These are phyloP conservation scores for Caenorhabditis sp. DNA, from an alignment of 2,888 invertebrate species.

Conservation along the genomic window DNA sequence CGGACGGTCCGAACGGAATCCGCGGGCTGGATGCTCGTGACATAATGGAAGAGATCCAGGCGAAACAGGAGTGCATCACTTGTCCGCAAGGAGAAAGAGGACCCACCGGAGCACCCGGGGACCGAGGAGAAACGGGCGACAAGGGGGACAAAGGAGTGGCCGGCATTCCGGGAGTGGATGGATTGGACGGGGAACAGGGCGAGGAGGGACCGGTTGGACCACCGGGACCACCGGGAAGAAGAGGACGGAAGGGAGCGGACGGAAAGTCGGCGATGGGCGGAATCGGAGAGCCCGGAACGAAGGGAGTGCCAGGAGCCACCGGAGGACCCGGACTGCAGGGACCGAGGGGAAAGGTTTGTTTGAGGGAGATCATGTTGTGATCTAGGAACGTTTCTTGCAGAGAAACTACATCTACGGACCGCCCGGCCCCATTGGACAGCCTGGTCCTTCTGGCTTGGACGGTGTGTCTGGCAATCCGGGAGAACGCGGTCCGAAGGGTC, in stretches of 20 bases:
- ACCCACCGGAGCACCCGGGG: slow-evolving; percentile 65
- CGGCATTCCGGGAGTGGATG: slow-evolving; percentile 55
- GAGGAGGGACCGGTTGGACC: slow-evolving; percentile 61
- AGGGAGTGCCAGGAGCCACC: slow-evolving; percentile 64
- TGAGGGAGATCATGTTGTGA: too few species aligned
- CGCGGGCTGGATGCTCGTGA: slow-evolving; percentile 73
- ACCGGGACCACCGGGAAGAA: slow-evolving; percentile 52
- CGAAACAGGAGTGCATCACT: slow-evolving; percentile 71
- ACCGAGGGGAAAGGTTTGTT: slow-evolving; percentile 61
- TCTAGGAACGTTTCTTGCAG: too few species aligned
- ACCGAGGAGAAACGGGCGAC: slow-evolving; percentile 56
- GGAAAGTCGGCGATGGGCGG: slow-evolving; percentile 65
- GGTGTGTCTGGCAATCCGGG: slow-evolving; percentile 74
- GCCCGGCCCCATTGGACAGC: slow-evolving; percentile 75
- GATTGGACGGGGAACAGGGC: slow-evolving; percentile 58
- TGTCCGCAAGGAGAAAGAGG: slow-evolving; percentile 68
- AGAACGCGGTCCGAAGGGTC: slow-evolving; percentile 64
- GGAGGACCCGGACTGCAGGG: slow-evolving; percentile 66
- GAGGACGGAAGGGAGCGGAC: slow-evolving; percentile 57
- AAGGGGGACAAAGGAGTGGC: slow-evolving; percentile 63
- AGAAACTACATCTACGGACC: slow-evolving; percentile 76
- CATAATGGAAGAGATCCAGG: slow-evolving; percentile 73
- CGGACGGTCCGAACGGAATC: slow-evolving; percentile 61
- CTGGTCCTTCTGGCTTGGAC: slow-evolving; percentile 75
- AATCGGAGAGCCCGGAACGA: slow-evolving; percentile 63